Base-by-base conservation (phyloP, 2,888 invertebrate genomes). In the Watsonalla cultraria region DNA sequence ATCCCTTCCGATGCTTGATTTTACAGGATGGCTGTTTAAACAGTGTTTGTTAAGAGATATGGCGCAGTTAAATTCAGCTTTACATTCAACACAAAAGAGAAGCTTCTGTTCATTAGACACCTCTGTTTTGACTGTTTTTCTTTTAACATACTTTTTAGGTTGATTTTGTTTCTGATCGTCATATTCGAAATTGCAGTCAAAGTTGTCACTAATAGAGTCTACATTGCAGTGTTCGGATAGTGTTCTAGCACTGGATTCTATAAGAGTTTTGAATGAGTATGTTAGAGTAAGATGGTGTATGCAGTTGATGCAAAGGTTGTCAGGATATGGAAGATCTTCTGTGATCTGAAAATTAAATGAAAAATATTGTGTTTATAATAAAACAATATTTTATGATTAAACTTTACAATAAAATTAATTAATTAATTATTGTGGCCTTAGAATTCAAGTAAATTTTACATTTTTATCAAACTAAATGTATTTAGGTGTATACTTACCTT, bases 281-380 rank as follows among this genome's bases (percentile, higher is more conserved):
- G 90, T 89, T 39, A 89, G 74, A 15, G 86, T 90, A 7, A 91
- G 78, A 45, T 90, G 90, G 58, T 87, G 84, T 35, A 87, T 82
- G 66, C 91, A 91, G 58, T 76, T 82, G 51, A 88, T 84, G 61
- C 91, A 91, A 35, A 91, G 73, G 46, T 78, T 81, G 47, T 82
- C 77, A 13, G 90, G 89, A 58, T 65, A 74, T 8, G 74, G 63
- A 7, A 74, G 64, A 42, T 85, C 82, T 52, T 82, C 75, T 35
- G 66, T 54, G 7, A 71, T 61, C 77, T 77, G 61, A 15, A 70
- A 62, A 55, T 39, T 42, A 53, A 24, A 24, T 24, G 24, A 4
- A 2, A 24, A 24, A 24, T 24, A 24, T 24, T 24, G 4, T 24
- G 24, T 24, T 24, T 24, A n/a, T n/a, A n/a, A n/a, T n/a, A n/a